Base-by-base conservation (phyloP, 2,113 vertebrate species). In the Rousettus leschenaultii region DNA sequence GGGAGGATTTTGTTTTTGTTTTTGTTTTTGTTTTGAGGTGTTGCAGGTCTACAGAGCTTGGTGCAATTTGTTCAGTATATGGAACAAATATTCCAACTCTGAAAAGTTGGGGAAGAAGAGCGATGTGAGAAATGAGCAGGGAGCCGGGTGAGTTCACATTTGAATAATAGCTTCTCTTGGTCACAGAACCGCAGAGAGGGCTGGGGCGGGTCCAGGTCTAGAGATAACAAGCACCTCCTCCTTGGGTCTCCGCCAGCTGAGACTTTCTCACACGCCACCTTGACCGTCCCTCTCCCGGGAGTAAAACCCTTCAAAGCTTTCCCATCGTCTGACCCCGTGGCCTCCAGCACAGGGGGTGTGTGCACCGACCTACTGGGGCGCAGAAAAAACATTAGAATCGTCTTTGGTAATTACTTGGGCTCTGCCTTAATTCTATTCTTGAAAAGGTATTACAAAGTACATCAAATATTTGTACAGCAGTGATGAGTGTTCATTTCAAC, bases 111-210 rank as follows among this genome's bases (percentile, higher is more conserved):
- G 70, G 80, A 87, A 94, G 84, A 63, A 95, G 71, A 68, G 26
- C 35, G 53, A 53, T 7, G n/a, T 59, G 86, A 77, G 91, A 83
- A 89, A 15, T 0, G 28, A 87, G 84, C 61, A 89, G 70, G 59
- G 53, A 91, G 51, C 40, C 35, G 38, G 93, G 87, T 86, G 61
- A 95, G 74, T 92, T 92, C 79, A 45, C 3, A 13, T 63, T 57
- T 86, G 48, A 95, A 79, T 88, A 91, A 95, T 74, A 96, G 84
- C 82, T 92, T 78, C 30, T 94, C 79, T 48, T 26, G 55, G 80
- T 88, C 90, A 96, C 35, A 63, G 77, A 93, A 88, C 74, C 82
- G 59, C 2, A 7, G 71, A 53, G 38, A 89, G 45, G 26, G 13
- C 24, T 15, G 11, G 65, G 63, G 30, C 65, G n/a, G 10, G 28